These are phyloP conservation scores for Linepithema humile DNA, from an alignment of 1,140 invertebrate genomes.

Conservation along the genomic window DNA sequence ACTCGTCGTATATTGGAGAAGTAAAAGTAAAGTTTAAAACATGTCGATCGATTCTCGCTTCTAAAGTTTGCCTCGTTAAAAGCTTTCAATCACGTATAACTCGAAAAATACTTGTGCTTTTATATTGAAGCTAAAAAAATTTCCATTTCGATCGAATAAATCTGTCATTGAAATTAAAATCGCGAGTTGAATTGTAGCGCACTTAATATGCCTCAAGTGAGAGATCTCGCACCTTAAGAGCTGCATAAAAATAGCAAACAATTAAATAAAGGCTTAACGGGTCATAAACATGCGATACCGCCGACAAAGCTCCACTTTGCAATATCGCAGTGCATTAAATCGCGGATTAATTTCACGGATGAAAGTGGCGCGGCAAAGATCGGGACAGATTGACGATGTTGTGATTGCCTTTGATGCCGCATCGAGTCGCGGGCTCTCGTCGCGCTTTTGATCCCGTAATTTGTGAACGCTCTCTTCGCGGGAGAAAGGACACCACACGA, in stretches of 20 bases:
- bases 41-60: neutral
- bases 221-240: too few relatives aligned
- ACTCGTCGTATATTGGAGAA: neutral
- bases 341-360: slow-evolving; percentile 48
- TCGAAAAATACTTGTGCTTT: neutral
- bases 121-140: neutral
- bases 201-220: too few relatives aligned
- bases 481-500: slow-evolving; percentile 6
- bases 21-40: neutral
- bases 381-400: slow-evolving; percentile 34
- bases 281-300: slow-evolving; percentile 28
- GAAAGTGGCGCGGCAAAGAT: slow-evolving; percentile 29
- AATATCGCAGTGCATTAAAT: slow-evolving; percentile 39
- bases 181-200: too few relatives aligned
- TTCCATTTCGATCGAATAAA: neutral
- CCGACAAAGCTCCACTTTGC: slow-evolving; percentile 12
- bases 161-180: slow-evolving; percentile 1
- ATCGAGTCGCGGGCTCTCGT: slow-evolving; percentile 13
- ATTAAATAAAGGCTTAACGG: slow-evolving; percentile 34
- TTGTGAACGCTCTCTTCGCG: slow-evolving; percentile 26
- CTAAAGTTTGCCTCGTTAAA: neutral
- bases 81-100: neutral
- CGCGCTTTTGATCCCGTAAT: slow-evolving; percentile 36
- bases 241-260: slow-evolving; percentile 7
- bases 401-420: slow-evolving; percentile 45